These are phyloP conservation scores for Plagiodera versicolora DNA, from an alignment of 2,888 invertebrate genomes.

Conservation along the genomic window DNA sequence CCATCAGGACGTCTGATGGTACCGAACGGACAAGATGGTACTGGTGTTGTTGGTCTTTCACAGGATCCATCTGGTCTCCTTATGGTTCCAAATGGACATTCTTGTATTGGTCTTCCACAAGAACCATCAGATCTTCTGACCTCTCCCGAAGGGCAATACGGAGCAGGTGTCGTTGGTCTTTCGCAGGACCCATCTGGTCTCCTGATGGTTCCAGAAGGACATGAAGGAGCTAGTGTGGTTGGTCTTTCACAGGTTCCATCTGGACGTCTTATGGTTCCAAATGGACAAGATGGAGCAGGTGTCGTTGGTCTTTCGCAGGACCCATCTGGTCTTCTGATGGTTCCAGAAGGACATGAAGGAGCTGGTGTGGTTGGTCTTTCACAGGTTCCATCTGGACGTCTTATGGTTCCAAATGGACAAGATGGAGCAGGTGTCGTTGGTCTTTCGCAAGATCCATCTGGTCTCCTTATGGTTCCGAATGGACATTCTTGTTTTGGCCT, in stretches of 20 bases:
- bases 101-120: conserved; percentile 11
- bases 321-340: conserved; percentile 10
- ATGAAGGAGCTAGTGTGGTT: conserved; percentile 20
- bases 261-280: conserved; percentile 14
- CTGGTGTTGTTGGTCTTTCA: conserved; percentile 11
- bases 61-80: conserved; percentile 19
- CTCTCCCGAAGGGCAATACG: conserved; percentile 23
- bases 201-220: conserved; percentile 22
- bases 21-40: conserved; percentile 16
- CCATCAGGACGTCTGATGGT: conserved; percentile 18
- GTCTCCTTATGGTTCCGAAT: conserved; percentile 10
- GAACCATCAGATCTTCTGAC: conserved; percentile 20
- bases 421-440: conserved; percentile 13
- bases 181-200: conserved; percentile 20
- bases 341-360: conserved; percentile 21
- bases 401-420: conserved; percentile 25
- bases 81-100: conserved; percentile 17
- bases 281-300: conserved; percentile 25
- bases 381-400: conserved; percentile 23
- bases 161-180: conserved; percentile 6
- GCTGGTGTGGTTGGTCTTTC: conserved; percentile 10
- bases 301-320: conserved; percentile 11
- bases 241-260: conserved; percentile 23
- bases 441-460: conserved; percentile 14
- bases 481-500: conserved; percentile 15